Evolutionary conservation across 2,797 vertebrate species (phyloP), one percentile per base, ranked within the genome.

Genomic region (Ara ararauna): DNA sequence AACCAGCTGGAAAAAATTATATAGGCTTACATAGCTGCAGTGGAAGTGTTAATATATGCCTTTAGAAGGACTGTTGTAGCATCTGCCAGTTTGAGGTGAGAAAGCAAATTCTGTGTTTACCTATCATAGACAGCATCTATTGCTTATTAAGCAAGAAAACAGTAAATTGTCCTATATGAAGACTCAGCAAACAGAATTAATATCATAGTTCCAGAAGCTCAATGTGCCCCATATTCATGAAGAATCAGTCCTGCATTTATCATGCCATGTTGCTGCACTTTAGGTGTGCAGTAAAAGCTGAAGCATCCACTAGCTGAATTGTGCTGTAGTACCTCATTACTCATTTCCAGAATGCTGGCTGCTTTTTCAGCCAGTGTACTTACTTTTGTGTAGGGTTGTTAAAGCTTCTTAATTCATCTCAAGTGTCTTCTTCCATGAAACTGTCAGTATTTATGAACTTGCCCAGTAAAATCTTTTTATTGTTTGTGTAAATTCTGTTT

Each of bases 401-500:
- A 94, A 81, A 89, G 38, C 70, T 87, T 84, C 71, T 85, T 82
- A 85, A 87, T 32, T 86, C 42, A 68, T 89, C 27, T 91, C 54
- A 90, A 89, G 72, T 87, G 64, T 73, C 50, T 70, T 86, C 62
- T 72, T 90, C 71, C 40, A 73, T 73, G 42, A 93, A 89, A 90
- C 84, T 74, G 54, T 90, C 84, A 89, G 44, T 70, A 90, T 87
- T 93, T 70, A 73, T 89, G 74, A 89, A 82, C 44, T 87, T 87
- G 29, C 22, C 21, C 5, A 22, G 29, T 71, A 61, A 80, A 91
- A 77, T 91, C 20, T 40, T 85, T 53, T 85, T 79, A 50, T 36
- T 89, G 68, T 93, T 93, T 77, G 74, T 83, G 30, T 81, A 84
- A 91, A 78, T 91, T 64, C 6, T 10, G n/a, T 85, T 91, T 90